These are phyloP conservation scores for cattle (Bos taurus) DNA, from an alignment of 2,113 vertebrate species.

Conservation along the genomic window ARS-UCD2.0 NC_037338.1:89731001-89731500, in stretches of 20 bases:
- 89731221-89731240: rapidly evolving
- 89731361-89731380: background rate
- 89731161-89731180: background rate
- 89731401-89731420: too few species aligned
- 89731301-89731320: background rate
- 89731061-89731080: background rate
- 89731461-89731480: background rate
- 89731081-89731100: background rate
- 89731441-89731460: background rate
- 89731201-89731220: background rate
- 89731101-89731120: background rate
- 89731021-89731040: rapidly evolving
- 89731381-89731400: too few species aligned
- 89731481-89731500: background rate
- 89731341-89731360: background rate
- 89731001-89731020: background rate
- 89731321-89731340: background rate
- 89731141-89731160: background rate
- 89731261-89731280: background rate
- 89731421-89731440: background rate
- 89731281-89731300: too few species aligned
- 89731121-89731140: background rate
- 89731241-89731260: background rate
- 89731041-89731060: background rate
- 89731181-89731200: rapidly evolving